Evolutionary conservation across 2,797 vertebrate genomes (phyloP).

Genomic region (Anabas testudineus): DNA sequence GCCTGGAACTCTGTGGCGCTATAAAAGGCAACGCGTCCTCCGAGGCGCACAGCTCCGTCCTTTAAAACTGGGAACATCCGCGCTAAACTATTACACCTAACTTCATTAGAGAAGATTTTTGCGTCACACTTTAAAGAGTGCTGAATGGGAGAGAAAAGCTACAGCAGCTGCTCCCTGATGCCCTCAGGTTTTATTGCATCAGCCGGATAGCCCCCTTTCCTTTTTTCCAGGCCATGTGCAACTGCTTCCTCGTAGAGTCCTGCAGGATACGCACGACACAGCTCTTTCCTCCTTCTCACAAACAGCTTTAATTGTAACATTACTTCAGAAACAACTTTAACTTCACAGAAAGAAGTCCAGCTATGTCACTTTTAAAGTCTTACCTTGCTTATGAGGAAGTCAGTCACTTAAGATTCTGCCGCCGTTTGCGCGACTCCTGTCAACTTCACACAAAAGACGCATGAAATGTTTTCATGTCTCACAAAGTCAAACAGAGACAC

Average conservation of each 20-base stretch:
- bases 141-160: not conserved
- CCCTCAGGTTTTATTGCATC: constrained; percentile 52
- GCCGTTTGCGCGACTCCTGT: not conserved
- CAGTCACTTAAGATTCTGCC: not conserved
- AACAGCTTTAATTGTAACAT: accelerated
- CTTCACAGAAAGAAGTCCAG: not conserved
- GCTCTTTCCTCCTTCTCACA: not conserved
- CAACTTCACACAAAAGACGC: not conserved
- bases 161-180: not conserved
- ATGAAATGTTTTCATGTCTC: not conserved
- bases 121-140: not conserved
- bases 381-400: constrained; percentile 36
- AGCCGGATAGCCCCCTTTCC: constrained; percentile 34
- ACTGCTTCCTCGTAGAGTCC: not conserved
- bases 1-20: constrained; percentile 7
- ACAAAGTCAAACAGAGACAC: not conserved
- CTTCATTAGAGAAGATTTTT: not conserved
- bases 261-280: not conserved
- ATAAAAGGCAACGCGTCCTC: constrained; percentile 53
- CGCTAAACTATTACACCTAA: not conserved
- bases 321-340: not conserved
- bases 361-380: not conserved
- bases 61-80: not conserved
- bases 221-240: constrained; percentile 29
- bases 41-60: not conserved